Evolutionary conservation across 2,113 vertebrate species (phyloP).

Genomic region (Notechis scutatus): DNA sequence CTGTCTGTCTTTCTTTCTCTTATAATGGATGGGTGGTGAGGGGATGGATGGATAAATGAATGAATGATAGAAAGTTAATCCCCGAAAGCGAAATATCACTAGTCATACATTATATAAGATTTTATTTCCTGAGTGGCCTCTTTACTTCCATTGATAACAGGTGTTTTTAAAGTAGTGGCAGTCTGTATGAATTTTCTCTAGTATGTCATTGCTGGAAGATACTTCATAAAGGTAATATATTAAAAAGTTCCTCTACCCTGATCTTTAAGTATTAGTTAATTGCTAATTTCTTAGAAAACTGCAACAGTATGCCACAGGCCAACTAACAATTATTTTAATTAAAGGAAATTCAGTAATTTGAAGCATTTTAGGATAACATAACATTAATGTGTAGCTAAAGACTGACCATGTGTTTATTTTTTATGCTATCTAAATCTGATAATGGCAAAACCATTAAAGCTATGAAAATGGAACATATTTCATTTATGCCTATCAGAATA

Average conservation of each 20-base stretch:
- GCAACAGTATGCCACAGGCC: neutral
- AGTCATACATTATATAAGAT: neutral
- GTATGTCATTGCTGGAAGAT: neutral
- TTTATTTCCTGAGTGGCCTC: neutral
- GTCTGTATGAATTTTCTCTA: neutral
- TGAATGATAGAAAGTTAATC: neutral
- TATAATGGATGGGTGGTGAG: no score
- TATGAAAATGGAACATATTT: neutral
- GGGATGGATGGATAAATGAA: neutral
- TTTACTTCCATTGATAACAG: neutral
- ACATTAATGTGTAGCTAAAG: constrained; percentile 19
- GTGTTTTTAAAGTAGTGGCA: neutral
- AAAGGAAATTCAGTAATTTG: constrained; percentile 15
- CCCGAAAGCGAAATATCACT: neutral
- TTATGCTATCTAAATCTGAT: constrained; percentile 3
- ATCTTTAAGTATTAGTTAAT: neutral
- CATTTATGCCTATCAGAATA: constrained; percentile 16
- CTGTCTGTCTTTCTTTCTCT: neutral
- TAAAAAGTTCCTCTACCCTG: neutral
- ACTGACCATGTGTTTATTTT: constrained; percentile 1
- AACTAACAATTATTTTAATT: constrained; percentile 20
- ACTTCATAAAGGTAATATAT: neutral
- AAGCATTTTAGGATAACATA: neutral
- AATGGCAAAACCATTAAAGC: constrained; percentile 1
- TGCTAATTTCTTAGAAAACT: neutral